Conservation (phyloP, 2,888 invertebrate genomes). For the Coremacera marginata region DNA sequence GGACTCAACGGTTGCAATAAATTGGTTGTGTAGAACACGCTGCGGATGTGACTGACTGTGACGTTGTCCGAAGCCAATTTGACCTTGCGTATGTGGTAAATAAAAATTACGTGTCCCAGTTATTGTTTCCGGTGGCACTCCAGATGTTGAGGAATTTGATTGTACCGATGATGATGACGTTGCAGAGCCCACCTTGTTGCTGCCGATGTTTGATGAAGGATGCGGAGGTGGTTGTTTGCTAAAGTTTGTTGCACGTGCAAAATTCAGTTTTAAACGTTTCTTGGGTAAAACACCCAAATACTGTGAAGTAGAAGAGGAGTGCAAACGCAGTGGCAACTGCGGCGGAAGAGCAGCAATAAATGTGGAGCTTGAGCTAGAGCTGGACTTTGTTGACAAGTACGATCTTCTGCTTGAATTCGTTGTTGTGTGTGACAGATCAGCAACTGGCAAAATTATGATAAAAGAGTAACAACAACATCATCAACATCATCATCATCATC, state of each 20-base stretch:
- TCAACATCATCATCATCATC: conserved; percentile 47
- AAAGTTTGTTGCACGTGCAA: background rate
- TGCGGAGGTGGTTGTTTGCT: conserved; percentile 14
- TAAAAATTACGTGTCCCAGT: conserved; percentile 4
- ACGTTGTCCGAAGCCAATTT: conserved; percentile 41
- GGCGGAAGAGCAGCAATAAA: background rate
- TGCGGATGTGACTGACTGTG: conserved; percentile 44
- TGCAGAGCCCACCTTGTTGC: conserved; percentile 31
- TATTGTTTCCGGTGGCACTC: conserved; percentile 11
- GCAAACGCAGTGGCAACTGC: background rate
- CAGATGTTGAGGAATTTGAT: conserved; percentile 32
- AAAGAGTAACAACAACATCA: conserved; percentile 53
- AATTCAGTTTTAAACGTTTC: conserved; percentile 23
- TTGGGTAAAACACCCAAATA: conserved; percentile 17
- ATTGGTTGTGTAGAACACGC: conserved; percentile 46
- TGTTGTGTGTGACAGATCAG: conserved; percentile 25
- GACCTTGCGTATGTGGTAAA: conserved; percentile 20
- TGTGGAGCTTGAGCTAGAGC: background rate
- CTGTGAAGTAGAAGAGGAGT: background rate
- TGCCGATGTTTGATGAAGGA: conserved; percentile 10
- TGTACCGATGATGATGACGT: conserved; percentile 32
- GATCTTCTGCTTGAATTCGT: conserved; percentile 19
- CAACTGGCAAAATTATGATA: conserved; percentile 36
- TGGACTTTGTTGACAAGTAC: background rate
- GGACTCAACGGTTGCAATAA: conserved; percentile 46